These are phyloP conservation scores for Diadumene lineata DNA, from an alignment of 92 coral and sea anemone genomes.

Conservation along the genomic window DNA sequence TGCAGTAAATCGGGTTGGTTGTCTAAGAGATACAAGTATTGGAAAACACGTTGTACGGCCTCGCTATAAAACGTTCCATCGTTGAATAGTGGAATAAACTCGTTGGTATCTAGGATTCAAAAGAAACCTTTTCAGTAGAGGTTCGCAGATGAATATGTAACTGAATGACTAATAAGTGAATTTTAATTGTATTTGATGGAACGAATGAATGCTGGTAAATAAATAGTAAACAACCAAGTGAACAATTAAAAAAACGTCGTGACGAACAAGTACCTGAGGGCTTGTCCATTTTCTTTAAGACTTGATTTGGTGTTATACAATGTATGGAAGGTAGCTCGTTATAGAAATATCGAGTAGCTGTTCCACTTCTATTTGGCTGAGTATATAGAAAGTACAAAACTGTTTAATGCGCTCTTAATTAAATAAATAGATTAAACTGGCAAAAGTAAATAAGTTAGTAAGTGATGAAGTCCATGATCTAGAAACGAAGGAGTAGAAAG, in stretches of 20 bases:
- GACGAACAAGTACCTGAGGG: constrained; percentile 34
- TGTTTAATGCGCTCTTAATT: background rate
- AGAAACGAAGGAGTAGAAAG: too few relatives aligned
- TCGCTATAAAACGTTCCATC: constrained; percentile 59
- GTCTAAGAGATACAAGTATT: constrained; percentile 66
- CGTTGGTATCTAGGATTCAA: constrained; percentile 7
- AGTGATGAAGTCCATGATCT: too few relatives aligned
- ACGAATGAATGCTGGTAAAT: too few relatives aligned
- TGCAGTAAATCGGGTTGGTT: constrained; percentile 46
- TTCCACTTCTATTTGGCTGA: constrained; percentile 22
- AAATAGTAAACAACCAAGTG: too few relatives aligned
- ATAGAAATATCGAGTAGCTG: constrained; percentile 46
- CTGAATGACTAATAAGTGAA: too few relatives aligned
- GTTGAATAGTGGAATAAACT: constrained; percentile 62
- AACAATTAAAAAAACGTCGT: too few relatives aligned
- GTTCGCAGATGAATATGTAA: too few relatives aligned
- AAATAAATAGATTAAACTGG: too few relatives aligned
- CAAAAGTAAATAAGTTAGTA: too few relatives aligned
- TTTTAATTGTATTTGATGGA: too few relatives aligned
- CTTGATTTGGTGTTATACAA: constrained; percentile 68
- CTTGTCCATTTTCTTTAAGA: constrained; percentile 30
- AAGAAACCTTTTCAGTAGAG: too few relatives aligned
- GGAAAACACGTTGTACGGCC: constrained; percentile 79
- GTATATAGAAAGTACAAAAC: background rate
- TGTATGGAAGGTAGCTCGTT: constrained; percentile 64